phyloP scores from a whole-genome alignment of 2,113 vertebrate genomes.

The Lagenorhynchus albirostris region DNA sequence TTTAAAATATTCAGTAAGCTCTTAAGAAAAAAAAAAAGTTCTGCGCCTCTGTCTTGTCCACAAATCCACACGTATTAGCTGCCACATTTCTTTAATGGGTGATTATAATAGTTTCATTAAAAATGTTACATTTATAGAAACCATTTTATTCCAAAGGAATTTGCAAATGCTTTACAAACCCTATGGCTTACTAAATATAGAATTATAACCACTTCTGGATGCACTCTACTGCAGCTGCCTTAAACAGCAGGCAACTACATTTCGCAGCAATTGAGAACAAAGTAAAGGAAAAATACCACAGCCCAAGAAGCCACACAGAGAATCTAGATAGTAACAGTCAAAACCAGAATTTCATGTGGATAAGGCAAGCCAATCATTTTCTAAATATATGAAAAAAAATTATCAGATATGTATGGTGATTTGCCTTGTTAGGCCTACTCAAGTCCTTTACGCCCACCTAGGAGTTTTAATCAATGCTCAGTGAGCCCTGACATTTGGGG shows the following conservation, averaged over 20 bases:
- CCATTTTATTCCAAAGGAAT: slow-evolving; percentile 66
- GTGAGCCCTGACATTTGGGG: neutral
- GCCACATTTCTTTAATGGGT: slow-evolving; percentile 36
- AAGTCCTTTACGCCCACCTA: neutral
- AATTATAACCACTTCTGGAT: slow-evolving; percentile 45
- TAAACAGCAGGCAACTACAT: slow-evolving; percentile 29
- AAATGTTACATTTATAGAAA: slow-evolving; percentile 73
- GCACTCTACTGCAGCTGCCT: slow-evolving; percentile 30
- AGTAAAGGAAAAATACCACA: slow-evolving; percentile 6
- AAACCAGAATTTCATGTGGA: slow-evolving; percentile 13
- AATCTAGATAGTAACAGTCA: neutral
- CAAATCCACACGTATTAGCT: slow-evolving; percentile 28
- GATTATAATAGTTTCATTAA: slow-evolving; percentile 67
- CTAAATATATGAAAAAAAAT: neutral
- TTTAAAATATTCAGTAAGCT: slow-evolving; percentile 28
- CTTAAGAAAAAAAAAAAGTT: neutral
- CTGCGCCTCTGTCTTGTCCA: neutral
- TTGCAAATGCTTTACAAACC: slow-evolving; percentile 60
- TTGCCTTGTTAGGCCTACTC: neutral
- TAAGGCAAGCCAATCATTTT: slow-evolving; percentile 2
- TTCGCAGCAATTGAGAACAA: slow-evolving; percentile 23
- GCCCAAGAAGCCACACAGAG: neutral
- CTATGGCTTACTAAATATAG: slow-evolving; percentile 68
- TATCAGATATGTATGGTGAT: neutral
- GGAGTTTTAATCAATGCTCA: neutral